Base-by-base conservation (phyloP, 64 coral and sea anemone species). In the Acropora tenuis region DNA sequence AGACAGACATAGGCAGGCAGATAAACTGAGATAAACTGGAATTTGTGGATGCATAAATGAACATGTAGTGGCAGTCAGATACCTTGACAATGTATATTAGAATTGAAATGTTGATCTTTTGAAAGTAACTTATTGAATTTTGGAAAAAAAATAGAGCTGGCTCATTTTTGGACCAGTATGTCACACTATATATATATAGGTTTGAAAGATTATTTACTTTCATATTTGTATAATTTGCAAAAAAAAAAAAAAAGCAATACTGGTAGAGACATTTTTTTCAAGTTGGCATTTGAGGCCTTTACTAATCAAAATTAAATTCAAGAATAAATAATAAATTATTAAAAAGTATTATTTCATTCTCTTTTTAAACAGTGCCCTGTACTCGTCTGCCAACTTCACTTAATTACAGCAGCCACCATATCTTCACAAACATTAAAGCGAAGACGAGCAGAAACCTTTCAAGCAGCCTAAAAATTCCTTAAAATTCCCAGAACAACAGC, bases 401-500 rank as follows among this genome's bases (percentile, higher is more conserved):
- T 60, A 68, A n/a, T n/a, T n/a, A n/a, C 20, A 71, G 65, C 43
- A 69, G 20, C 43, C 45, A 71, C 58, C 17, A 46, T 86, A 71
- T 58, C 82, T 69, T 68, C 57, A 17, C 48, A 50, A 86, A 86
- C 2, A 46, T 10, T 86, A 71, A 86, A 86, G 59, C 48, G 82
- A 42, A 86, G 82, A 86, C 7, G 61, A 86, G 65, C 48, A 69
- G 82, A 86, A 45, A 86, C 82, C 18, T 86, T 86, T 73, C 42
- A 86, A 18, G 68, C 68, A 46, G 82, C 43, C 65, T 47, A 71
- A 86, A 71, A 42, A 60, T 71, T 86, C 15, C 82, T 92, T 82
- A 94, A 75, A 95, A 66, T 77, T 73, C 15, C 79, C 79, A 47
- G 79, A 91, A 82, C 47, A 90, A 7, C 40, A 82, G 71, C 68